Base-by-base conservation (phyloP, 2,797 vertebrate genomes). In the Sebastes hubbsi region DNA sequence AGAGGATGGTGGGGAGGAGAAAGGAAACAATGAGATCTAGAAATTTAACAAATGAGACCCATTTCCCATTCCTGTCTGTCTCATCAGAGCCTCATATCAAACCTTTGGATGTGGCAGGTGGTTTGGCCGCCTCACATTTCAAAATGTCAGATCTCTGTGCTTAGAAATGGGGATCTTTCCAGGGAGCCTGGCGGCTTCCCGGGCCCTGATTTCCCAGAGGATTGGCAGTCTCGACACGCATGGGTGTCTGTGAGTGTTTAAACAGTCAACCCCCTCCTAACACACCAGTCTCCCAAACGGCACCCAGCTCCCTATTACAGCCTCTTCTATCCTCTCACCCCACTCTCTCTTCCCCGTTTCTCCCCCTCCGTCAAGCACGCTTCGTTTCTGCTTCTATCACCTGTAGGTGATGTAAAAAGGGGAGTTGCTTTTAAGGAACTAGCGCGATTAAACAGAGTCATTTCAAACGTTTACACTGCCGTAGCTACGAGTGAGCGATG, bases 171-270 rank as follows among this genome's bases (percentile, higher is more conserved):
- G 80, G 88, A 88, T 89, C 80, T 89, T 93, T 92, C 86, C 89
- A 72, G 89, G 90, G 88, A 94, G 91, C 72, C 90, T 90, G 91
- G 88, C 85, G 87, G 87, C 86, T 94, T 93, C 90, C 88, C 49
- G 18, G 82, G 80, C 90, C 82, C 87, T 94, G 91, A 96, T 95
- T 95, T 96, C 95, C 95, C 94, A 90, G 67, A 80, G 92, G 95
- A 89, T 89, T 86, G 89, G 85, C 90, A 94, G 91, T 91, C 91
- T 94, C 82, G 93, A 93, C 94, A 95, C 81, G 91, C 93, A 89
- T 94, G 93, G 92, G 85, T 77, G 85, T 94, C 85, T 85, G 81
- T 77, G 80, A 93, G 91, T 82, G 81, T 94, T 95, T 93, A 91
- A 94, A 91, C 90, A 92, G 92, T 88, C 85, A 61, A 61, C 59